Percentiles rank a stretch among this genome's conserved stretches.
These are phyloP conservation scores for Lepus europaeus DNA, from an alignment of 2,113 vertebrate species.

Conservation along the genomic window DNA sequence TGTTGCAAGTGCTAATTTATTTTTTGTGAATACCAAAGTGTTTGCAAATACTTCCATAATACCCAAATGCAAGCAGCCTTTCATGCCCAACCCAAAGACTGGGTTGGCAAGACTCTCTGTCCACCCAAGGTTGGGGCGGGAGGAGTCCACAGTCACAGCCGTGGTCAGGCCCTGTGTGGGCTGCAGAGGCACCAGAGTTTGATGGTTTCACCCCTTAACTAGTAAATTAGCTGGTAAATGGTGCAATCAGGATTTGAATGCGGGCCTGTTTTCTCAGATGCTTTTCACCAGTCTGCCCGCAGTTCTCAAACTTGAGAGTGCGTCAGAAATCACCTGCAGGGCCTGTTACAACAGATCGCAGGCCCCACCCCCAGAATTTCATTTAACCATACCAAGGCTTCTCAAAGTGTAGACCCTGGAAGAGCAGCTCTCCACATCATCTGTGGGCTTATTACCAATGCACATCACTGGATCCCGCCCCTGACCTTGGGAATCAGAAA, in stretches of 20 bases:
- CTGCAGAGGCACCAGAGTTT: neutral
- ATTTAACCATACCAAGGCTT: neutral
- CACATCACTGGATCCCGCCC: slow-evolving; percentile 34
- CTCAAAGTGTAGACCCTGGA: neutral
- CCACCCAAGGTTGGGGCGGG: neutral
- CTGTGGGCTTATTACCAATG: slow-evolving; percentile 52
- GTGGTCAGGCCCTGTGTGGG: neutral
- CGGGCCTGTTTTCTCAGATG: neutral
- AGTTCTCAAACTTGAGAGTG: slow-evolving; percentile 11
- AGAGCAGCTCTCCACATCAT: neutral
- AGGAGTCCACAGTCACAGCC: slow-evolving; percentile 11
- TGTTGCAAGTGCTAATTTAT: neutral
- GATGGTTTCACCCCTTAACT: neutral
- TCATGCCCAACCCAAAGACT: neutral
- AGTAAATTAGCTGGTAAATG: neutral
- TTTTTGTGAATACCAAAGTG: slow-evolving; percentile 44
- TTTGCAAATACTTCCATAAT: slow-evolving; percentile 61
- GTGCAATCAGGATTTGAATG: neutral
- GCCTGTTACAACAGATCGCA: slow-evolving; percentile 6
- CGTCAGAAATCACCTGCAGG: neutral
- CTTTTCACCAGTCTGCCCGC: neutral
- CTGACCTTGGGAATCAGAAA: slow-evolving; percentile 62
- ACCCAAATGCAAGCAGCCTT: slow-evolving; percentile 58
- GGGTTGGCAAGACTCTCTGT: slow-evolving; percentile 21
- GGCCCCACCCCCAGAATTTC: neutral